Percentiles rank a stretch among this genome's conserved stretches.
These are phyloP conservation scores for Perca schrenkii DNA, from an alignment of 2,113 vertebrate genomes.

Conservation along the genomic window DNA sequence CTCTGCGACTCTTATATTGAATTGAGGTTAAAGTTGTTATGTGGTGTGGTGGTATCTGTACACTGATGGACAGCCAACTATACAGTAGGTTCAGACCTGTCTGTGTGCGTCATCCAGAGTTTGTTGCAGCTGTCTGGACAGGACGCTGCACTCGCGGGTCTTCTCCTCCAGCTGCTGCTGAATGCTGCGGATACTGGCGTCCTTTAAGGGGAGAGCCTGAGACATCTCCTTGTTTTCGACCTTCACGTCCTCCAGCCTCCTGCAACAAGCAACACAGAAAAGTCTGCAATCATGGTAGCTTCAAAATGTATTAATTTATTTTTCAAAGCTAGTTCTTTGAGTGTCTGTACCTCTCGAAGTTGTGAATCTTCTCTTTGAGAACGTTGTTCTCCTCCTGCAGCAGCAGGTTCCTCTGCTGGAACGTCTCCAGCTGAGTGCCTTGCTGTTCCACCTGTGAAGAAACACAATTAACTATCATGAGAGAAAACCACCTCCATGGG, in stretches of 20 bases:
- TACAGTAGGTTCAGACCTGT: conserved; percentile 83
- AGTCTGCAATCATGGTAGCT: not conserved
- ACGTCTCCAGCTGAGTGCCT: conserved; percentile 88
- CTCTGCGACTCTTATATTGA: too few relatives aligned
- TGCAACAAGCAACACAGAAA: conserved; percentile 59
- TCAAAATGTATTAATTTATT: not conserved
- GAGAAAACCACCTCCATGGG: not conserved
- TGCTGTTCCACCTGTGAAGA: conserved; percentile 91
- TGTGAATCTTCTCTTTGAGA: conserved; percentile 88
- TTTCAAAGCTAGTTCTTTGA: not conserved
- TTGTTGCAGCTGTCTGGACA: conserved; percentile 88
- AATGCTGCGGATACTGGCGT: conserved; percentile 83
- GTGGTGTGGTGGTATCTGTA: not conserved
- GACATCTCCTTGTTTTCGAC: conserved; percentile 89
- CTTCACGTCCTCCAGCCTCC: conserved; percentile 88
- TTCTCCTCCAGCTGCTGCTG: conserved; percentile 92
- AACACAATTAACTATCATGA: not conserved
- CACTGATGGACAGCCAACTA: not conserved
- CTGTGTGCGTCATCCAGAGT: conserved; percentile 88
- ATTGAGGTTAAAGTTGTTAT: too few relatives aligned
- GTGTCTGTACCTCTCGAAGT: conserved; percentile 86
- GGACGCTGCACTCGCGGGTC: conserved; percentile 85
- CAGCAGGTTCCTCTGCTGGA: conserved; percentile 89
- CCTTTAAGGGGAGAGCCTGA: conserved; percentile 87
- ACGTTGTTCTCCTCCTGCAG: conserved; percentile 92